Percentiles rank a stretch among this genome's conserved stretches.
Evolutionary conservation across 2,113 vertebrate species (phyloP).

Genomic region (Dascyllus trimaculatus): DNA sequence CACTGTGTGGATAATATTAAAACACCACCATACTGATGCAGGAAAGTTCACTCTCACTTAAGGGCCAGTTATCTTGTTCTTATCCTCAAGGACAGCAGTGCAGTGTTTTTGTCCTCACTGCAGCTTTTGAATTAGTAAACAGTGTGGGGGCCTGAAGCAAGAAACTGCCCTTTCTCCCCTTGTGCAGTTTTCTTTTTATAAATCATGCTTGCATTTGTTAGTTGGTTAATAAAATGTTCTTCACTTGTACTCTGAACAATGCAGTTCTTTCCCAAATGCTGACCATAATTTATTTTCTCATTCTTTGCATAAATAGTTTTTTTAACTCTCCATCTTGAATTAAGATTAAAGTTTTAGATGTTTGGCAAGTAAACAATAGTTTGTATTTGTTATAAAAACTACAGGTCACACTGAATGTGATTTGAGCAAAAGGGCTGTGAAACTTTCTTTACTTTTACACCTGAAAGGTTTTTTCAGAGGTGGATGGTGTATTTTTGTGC

Average conservation of each 20-base stretch:
- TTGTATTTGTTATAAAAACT: no score
- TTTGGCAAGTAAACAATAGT: no score
- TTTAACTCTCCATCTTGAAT: no score
- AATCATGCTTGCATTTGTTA: neutral
- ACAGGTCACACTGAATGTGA: no score
- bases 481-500: no score
- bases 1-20: constrained; percentile 22
- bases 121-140: constrained; percentile 27
- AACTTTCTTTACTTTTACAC: no score
- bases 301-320: constrained; percentile 34
- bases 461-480: no score
- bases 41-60: constrained; percentile 20
- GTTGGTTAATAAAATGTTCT: constrained; percentile 16
- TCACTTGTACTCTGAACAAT: constrained; percentile 4
- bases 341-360: no score
- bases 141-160: neutral
- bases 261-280: constrained; percentile 11
- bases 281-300: neutral
- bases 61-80: constrained; percentile 12
- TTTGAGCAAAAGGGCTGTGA: no score
- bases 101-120: constrained; percentile 23
- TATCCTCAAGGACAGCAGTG: constrained; percentile 14
- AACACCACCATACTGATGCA: constrained; percentile 17
- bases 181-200: constrained; percentile 2
- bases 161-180: neutral